Conservation (phyloP, 2,797 vertebrate genomes). For the Spondyliosoma cantharus region DNA sequence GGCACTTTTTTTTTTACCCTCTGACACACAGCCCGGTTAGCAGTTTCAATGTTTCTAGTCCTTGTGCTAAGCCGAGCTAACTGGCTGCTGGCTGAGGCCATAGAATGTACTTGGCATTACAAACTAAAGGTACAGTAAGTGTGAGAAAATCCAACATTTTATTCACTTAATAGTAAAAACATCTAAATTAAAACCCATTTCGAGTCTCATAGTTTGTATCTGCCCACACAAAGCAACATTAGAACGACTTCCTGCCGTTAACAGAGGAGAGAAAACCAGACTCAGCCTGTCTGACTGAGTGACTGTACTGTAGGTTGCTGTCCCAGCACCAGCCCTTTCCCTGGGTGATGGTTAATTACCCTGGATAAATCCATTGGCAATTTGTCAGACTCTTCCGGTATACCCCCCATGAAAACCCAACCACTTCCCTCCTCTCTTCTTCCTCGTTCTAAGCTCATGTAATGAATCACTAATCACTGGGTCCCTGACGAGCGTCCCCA, state of each 20-base stretch:
- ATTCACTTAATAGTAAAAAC: not conserved
- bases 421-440: conserved; percentile 70
- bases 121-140: not conserved
- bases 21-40: no score
- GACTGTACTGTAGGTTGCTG: conserved; percentile 55
- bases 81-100: no score
- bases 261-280: conserved; percentile 10
- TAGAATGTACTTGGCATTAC: not conserved
- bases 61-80: no score
- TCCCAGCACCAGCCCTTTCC: conserved; percentile 57
- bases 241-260: not conserved
- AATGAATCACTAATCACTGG: conserved; percentile 92
- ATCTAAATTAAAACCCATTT: not conserved
- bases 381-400: conserved; percentile 78
- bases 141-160: not conserved
- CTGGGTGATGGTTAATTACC: conserved; percentile 81
- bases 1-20: no score
- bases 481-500: conserved; percentile 89
- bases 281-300: conserved; percentile 12
- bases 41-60: no score
- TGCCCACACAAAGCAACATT: not conserved
- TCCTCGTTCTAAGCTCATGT: conserved; percentile 88
- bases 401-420: conserved; percentile 51
- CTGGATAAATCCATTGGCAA: conserved; percentile 80
- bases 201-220: not conserved